These are phyloP conservation scores for Meta bourneti DNA, from an alignment of 2,888 invertebrate species.

Conservation along the genomic window DNA sequence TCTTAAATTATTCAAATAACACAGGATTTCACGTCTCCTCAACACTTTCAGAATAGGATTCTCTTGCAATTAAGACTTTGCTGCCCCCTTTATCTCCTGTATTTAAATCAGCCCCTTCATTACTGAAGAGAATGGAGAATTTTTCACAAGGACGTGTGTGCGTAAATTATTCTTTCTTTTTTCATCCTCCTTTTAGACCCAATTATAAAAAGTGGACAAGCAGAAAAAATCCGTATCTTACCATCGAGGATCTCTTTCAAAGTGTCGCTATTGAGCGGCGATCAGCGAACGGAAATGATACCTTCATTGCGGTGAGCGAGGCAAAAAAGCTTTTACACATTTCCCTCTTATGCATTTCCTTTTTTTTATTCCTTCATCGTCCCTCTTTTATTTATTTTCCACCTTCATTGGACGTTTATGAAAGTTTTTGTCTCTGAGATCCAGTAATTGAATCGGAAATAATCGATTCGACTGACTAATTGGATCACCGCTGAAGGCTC, in stretches of 20 bases:
- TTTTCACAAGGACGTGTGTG: not conserved
- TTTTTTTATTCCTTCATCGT: not conserved
- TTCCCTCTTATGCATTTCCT: conserved; percentile 14
- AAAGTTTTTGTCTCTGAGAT: conserved; percentile 32
- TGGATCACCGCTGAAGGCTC: conserved; percentile 13
- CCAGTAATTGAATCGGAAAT: conserved; percentile 52
- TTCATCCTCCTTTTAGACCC: conserved; percentile 6
- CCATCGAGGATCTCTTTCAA: conserved; percentile 24
- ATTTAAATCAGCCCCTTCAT: conserved; percentile 40
- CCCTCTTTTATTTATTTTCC: conserved; percentile 16
- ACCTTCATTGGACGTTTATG: conserved; percentile 17
- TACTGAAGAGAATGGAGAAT: conserved; percentile 10
- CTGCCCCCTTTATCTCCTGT: not conserved
- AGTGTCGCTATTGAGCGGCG: conserved; percentile 8
- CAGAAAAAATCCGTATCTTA: not conserved
- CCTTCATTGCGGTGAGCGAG: not conserved
- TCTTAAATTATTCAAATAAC: not conserved
- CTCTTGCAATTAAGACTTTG: not conserved
- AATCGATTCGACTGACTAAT: conserved; percentile 54
- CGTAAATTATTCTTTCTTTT: conserved; percentile 2
- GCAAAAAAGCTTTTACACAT: not conserved
- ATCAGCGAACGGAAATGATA: conserved; percentile 23
- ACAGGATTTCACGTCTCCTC: not conserved
- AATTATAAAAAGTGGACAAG: conserved; percentile 28
- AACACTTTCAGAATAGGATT: not conserved